Evolutionary conservation across 2,113 vertebrate species (phyloP).

Genomic region (Sceloporus undulatus): DNA sequence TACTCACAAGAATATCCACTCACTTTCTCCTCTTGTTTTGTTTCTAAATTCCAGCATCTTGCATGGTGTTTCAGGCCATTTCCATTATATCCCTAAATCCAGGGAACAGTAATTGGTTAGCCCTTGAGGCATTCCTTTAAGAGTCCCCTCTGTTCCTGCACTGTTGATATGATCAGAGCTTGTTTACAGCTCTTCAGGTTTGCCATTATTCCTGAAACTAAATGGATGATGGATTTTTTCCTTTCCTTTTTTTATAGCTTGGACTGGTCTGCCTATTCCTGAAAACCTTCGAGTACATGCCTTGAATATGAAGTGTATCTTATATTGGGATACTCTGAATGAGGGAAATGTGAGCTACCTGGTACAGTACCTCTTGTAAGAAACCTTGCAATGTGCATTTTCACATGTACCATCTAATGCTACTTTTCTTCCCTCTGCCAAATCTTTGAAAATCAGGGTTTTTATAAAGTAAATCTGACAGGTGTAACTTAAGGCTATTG

Average conservation of each 20-base stretch:
- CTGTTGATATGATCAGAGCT: neutral
- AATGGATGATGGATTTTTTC: neutral
- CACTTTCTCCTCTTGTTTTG: neutral
- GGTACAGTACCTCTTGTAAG: slow-evolving; percentile 74
- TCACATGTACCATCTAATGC: neutral
- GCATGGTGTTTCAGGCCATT: neutral
- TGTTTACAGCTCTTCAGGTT: neutral
- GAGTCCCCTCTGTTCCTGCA: neutral
- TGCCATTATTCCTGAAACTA: neutral
- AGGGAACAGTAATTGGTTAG: neutral
- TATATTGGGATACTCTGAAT: slow-evolving; percentile 57
- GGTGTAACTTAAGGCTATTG: no score
- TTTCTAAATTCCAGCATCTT: neutral
- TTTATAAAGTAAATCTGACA: no score
- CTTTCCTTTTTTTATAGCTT: slow-evolving; percentile 53
- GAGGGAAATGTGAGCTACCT: slow-evolving; percentile 56
- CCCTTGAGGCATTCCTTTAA: neutral
- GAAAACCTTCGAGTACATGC: slow-evolving; percentile 48
- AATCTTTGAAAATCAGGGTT: neutral
- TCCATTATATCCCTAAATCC: neutral
- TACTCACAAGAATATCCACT: neutral
- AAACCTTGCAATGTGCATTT: slow-evolving; percentile 17
- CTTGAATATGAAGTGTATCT: slow-evolving; percentile 52
- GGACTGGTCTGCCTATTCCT: slow-evolving; percentile 53
- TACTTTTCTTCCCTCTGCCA: neutral